Conservation (phyloP, 2,113 vertebrate species). For the Cyanoderma ruficeps region DNA sequence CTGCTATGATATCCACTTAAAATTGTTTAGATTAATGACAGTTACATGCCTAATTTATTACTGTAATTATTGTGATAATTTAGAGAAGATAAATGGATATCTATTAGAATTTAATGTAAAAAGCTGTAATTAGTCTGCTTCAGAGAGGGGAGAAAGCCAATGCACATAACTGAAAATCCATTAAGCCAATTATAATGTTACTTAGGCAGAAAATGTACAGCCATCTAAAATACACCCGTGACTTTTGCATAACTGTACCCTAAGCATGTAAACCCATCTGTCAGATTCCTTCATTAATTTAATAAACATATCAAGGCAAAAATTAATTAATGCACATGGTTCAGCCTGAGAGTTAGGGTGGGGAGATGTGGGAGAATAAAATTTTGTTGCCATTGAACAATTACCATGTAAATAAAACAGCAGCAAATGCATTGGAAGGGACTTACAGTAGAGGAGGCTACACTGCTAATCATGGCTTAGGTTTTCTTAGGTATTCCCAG, state of each 20-base stretch:
- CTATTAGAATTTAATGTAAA: slow-evolving; percentile 76
- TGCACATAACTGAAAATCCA: slow-evolving; percentile 59
- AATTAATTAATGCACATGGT: slow-evolving; percentile 83
- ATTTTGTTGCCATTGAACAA: slow-evolving; percentile 78
- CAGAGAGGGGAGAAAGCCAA: slow-evolving; percentile 25
- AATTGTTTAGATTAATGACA: slow-evolving; percentile 50
- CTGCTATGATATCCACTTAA: slow-evolving; percentile 16
- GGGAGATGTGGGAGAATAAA: slow-evolving; percentile 53
- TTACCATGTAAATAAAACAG: slow-evolving; percentile 84
- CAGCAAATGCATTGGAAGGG: slow-evolving; percentile 65
- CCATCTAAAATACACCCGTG: slow-evolving; percentile 58
- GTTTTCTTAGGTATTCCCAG: slow-evolving; percentile 79
- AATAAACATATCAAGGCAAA: slow-evolving; percentile 88
- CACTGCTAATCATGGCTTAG: slow-evolving; percentile 77
- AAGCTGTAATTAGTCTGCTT: slow-evolving; percentile 75
- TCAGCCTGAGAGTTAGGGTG: background rate
- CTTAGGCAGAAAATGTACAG: slow-evolving; percentile 51
- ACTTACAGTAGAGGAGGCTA: slow-evolving; percentile 9
- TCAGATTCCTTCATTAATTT: slow-evolving; percentile 83
- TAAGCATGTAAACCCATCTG: slow-evolving; percentile 75
- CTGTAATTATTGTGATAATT: slow-evolving; percentile 69
- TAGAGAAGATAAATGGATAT: slow-evolving; percentile 73
- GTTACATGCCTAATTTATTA: slow-evolving; percentile 64
- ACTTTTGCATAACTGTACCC: slow-evolving; percentile 66
- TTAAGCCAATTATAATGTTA: slow-evolving; percentile 71